Evolutionary conservation across 2,888 invertebrate species (phyloP).

Genomic region (Fabriciana adippe): DNA sequence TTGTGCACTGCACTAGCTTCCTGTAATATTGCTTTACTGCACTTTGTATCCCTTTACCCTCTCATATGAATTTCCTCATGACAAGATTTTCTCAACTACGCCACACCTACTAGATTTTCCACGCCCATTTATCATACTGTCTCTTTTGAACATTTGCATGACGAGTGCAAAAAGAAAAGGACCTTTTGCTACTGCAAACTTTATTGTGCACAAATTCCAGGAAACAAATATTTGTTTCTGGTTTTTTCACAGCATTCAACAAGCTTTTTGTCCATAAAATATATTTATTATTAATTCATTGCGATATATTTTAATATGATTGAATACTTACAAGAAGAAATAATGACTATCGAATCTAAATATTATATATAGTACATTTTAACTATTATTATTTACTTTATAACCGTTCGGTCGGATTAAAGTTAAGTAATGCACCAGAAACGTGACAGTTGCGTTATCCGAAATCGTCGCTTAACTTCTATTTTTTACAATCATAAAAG

Average conservation of each 20-base stretch:
- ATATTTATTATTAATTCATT: no score
- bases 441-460: no score
- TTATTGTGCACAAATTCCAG: background rate
- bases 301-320: no score
- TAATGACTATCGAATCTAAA: no score
- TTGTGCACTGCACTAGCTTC: constrained; percentile 1
- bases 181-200: background rate
- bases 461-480: no score
- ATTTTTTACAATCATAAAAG: no score
- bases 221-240: background rate
- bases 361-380: no score
- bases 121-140: constrained; percentile 13
- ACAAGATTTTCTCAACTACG: background rate
- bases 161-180: background rate
- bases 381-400: no score
- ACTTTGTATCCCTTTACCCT: background rate
- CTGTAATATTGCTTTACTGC: background rate
- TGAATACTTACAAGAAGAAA: no score
- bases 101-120: constrained; percentile 7
- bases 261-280: background rate
- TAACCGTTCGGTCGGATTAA: no score
- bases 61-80: background rate
- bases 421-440: no score
- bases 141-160: background rate
- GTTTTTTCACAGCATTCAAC: background rate